Evolutionary conservation across 2,113 vertebrate species (phyloP).

Genomic region (Limanda limanda): DNA sequence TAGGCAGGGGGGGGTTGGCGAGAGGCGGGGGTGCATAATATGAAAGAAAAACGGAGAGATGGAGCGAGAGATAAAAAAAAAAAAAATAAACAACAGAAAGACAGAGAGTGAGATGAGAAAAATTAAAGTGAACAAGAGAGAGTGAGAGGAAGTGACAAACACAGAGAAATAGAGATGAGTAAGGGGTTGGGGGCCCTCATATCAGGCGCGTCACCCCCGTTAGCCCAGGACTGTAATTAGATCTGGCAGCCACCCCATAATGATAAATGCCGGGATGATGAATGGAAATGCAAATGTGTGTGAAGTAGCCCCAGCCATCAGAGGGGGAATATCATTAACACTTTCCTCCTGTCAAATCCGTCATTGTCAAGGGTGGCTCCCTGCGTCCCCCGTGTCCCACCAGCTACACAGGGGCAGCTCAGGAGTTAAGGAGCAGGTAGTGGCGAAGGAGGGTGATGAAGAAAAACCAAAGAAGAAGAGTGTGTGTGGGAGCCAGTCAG

Average conservation of each 20-base stretch:
- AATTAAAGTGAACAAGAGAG: conserved; percentile 58
- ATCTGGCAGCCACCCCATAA: conserved; percentile 94
- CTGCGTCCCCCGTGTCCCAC: conserved; percentile 76
- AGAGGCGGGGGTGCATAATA: not conserved
- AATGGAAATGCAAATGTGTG: conserved; percentile 97
- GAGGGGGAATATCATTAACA: conserved; percentile 93
- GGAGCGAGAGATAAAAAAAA: conserved; percentile 47
- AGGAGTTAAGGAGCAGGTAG: conserved; percentile 68
- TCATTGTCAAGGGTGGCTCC: conserved; percentile 91
- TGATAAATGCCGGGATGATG: conserved; percentile 97
- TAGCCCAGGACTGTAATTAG: conserved; percentile 97
- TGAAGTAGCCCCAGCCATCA: conserved; percentile 92
- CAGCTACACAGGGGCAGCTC: conserved; percentile 73
- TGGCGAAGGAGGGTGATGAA: conserved; percentile 16
- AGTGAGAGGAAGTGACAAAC: conserved; percentile 68
- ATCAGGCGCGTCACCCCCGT: conserved; percentile 85
- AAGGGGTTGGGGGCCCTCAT: conserved; percentile 85
- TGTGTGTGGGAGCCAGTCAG: not conserved
- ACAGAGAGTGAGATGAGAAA: conserved; percentile 47
- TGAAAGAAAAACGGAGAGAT: conserved; percentile 59
- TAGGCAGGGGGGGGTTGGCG: not conserved
- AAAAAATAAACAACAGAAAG: conserved; percentile 52
- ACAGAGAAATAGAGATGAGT: conserved; percentile 69
- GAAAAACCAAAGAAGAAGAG: conserved; percentile 7
- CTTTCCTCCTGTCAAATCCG: conserved; percentile 94